Conservation (phyloP, 2,888 invertebrate species). For the Artemia sinica region DNA sequence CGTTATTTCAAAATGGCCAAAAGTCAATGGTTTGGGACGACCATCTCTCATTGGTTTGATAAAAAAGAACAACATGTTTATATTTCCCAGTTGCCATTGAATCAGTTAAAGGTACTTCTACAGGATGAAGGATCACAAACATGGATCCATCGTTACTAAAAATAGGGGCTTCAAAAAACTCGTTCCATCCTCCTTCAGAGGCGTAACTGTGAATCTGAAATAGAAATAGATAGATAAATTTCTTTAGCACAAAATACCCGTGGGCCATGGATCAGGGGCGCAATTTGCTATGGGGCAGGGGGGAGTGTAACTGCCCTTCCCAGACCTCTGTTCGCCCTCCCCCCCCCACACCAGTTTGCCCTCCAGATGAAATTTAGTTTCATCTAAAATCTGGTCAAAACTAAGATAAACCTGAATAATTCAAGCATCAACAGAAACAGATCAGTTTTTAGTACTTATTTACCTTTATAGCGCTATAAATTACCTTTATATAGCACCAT, state of each 20-base stretch:
- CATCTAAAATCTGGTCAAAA: no score
- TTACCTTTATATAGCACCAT: no score
- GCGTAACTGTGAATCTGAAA: slow-evolving; percentile 34
- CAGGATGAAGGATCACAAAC: slow-evolving; percentile 55
- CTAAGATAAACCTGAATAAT: no score
- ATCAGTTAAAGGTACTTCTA: slow-evolving; percentile 37
- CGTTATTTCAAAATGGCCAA: slow-evolving; percentile 49
- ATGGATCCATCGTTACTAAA: slow-evolving; percentile 49
- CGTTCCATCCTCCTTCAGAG: slow-evolving; percentile 57
- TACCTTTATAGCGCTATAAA: no score
- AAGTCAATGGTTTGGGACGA: slow-evolving; percentile 38
- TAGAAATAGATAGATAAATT: slow-evolving; percentile 29
- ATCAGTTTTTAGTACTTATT: no score
- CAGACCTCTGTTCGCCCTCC: no score
- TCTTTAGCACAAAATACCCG: neutral
- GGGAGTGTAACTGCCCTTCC: no score
- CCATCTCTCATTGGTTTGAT: slow-evolving; percentile 26
- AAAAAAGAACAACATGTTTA: slow-evolving; percentile 28
- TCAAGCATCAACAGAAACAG: no score
- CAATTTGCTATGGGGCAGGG: no score
- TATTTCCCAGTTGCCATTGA: slow-evolving; percentile 32
- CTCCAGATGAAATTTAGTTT: no score
- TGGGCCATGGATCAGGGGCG: no score
- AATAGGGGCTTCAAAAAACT: slow-evolving; percentile 49
- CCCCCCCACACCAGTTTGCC: no score